Percentiles rank a stretch among this genome's conserved stretches.
These are phyloP conservation scores for Drosophila nr. perissopoda DNA, from an alignment of 2,888 invertebrate genomes.

Conservation along the genomic window DNA sequence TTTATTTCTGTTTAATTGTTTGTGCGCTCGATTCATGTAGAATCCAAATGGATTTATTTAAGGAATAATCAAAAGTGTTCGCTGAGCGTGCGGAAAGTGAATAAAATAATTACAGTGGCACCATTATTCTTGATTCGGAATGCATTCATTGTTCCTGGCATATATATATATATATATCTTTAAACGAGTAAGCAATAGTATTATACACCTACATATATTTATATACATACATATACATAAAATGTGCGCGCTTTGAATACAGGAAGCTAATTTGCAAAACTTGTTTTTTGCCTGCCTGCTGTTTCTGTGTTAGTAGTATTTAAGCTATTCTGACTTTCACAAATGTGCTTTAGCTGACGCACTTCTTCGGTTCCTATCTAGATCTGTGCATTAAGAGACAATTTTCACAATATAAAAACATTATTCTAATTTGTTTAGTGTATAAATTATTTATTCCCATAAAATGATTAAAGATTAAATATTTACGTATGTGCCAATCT, in stretches of 20 bases:
- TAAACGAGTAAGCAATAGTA: background rate
- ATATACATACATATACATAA: slow-evolving; percentile 2
- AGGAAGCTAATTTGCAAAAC: slow-evolving; percentile 55
- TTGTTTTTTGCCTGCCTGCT: slow-evolving; percentile 16
- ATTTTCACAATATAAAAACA: background rate
- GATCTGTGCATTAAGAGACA: background rate
- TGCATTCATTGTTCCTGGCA: slow-evolving; percentile 31
- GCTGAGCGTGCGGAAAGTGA: slow-evolving; percentile 4
- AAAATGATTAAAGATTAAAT: rapidly evolving
- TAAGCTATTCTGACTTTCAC: slow-evolving; percentile 36
- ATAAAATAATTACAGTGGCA: slow-evolving; percentile 23
- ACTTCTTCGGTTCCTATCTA: background rate
- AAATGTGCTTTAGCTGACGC: slow-evolving; percentile 9
- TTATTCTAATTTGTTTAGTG: background rate
- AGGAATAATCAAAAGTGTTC: slow-evolving; percentile 17
- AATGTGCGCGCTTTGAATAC: slow-evolving; percentile 29
- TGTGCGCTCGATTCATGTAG: slow-evolving; percentile 28
- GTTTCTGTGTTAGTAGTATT: slow-evolving; percentile 16
- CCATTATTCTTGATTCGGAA: slow-evolving; percentile 31
- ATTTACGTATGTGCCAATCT: background rate
- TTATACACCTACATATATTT: background rate
- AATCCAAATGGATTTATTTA: slow-evolving; percentile 42
- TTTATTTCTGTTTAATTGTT: slow-evolving; percentile 33
- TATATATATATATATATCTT: background rate
- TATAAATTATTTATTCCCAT: background rate